A percentile compares a stretch with the other conserved stretches of the same genome.
Evolutionary conservation across 2,888 invertebrate species (phyloP).

Genomic region (Drosophila monieri): DNA sequence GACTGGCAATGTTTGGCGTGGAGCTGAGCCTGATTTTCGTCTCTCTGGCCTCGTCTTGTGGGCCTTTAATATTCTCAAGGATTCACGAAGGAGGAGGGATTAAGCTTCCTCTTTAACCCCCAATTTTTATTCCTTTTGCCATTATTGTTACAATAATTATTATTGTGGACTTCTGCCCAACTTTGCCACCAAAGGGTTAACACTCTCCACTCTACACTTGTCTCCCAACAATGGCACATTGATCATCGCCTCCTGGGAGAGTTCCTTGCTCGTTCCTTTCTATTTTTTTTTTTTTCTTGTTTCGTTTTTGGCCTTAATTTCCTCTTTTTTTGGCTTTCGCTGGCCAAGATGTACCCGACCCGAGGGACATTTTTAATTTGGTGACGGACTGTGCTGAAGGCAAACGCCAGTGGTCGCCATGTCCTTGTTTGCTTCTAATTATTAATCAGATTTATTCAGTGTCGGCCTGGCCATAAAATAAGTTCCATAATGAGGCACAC

Average conservation of each 20-base stretch:
- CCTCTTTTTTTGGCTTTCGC: conserved; percentile 2
- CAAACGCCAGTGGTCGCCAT: conserved; percentile 38
- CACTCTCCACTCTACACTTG: conserved; percentile 12
- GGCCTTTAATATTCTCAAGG: too few relatives aligned
- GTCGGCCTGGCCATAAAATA: too few relatives aligned
- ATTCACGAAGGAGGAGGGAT: too few relatives aligned
- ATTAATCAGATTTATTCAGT: conserved; percentile 64
- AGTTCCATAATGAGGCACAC: conserved; percentile 18
- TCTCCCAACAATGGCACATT: conserved; percentile 26
- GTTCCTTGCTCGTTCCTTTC: not conserved
- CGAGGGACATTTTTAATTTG: conserved; percentile 78
- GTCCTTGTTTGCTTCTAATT: conserved; percentile 69
- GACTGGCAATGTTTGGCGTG: too few relatives aligned
- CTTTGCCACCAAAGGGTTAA: conserved; percentile 11
- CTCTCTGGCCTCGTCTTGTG: too few relatives aligned
- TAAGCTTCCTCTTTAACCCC: too few relatives aligned
- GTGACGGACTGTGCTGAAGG: conserved; percentile 50
- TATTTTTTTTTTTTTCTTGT: not conserved
- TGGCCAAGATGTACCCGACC: conserved; percentile 71
- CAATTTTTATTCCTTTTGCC: too few relatives aligned
- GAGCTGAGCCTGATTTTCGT: too few relatives aligned
- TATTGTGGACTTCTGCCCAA: too few relatives aligned
- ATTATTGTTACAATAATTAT: too few relatives aligned
- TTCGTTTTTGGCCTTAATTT: not conserved
- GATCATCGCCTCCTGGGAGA: conserved; percentile 26